Base-by-base conservation (phyloP, 2,888 invertebrate genomes). In the Drosophila hamatofila region DNA sequence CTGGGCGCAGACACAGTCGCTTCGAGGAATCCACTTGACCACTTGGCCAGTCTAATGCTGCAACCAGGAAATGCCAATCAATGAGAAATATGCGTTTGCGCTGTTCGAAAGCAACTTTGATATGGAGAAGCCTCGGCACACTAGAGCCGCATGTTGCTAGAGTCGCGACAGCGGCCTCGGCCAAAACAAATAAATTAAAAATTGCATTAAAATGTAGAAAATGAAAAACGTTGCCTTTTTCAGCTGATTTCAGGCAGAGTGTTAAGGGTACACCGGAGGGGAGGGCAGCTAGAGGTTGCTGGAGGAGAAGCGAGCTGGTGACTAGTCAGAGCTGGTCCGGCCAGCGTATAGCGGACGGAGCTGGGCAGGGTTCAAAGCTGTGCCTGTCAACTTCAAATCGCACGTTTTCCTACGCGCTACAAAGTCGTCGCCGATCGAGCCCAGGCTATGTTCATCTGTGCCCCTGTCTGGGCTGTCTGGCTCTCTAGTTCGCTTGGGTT, bases 11-110 rank as follows among this genome's bases (percentile, higher is more conserved):
- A 54, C 68, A 56, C 55, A 54, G 55, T 63, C 60, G 57, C 67
- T 81, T 87, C 89, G 83, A 80, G 85, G 89, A 87, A 87, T 89
- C 88, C 89, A 84, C 89, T 89, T 87, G 88, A 89, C 54, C 54
- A 54, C 84, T 87, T 83, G 86, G 80, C 74, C 81, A 80, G 81
- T 88, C 83, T 88, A 84, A 85, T 84, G 88, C 83, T 66, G 81
- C 83, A 90, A 90, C 90, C 88, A 88, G 88, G 88, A 88, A 88
- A 88, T 90, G 88, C 88, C 88, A 90, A 88, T 88, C 90, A 88
- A 88, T 88, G 79, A 72, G 75, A 78, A 85, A 88, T 85, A 88
- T 88, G 83, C 83, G 88, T 87, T 81, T 67, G 64, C 69, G 69
- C 68, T 54, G 62, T 63, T 75, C 55, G 42, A 49, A 60, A 37